A percentile compares a stretch with the other conserved stretches of the same genome.
Conservation (phyloP, 2,797 vertebrate genomes). For the Acropternis orthonyx region DNA sequence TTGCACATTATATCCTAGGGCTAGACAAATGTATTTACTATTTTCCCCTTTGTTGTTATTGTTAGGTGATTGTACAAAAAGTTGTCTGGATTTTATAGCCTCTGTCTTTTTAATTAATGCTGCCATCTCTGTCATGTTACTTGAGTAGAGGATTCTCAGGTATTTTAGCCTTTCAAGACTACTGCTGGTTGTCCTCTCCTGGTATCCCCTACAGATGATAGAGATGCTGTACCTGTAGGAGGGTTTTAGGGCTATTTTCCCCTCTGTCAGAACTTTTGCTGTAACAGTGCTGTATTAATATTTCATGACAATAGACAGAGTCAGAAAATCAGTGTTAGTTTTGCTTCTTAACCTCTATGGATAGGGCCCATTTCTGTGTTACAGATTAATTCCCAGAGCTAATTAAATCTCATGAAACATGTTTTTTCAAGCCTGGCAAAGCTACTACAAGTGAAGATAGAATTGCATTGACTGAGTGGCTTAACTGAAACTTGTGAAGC, state of each 20-base stretch:
- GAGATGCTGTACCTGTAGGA: background rate
- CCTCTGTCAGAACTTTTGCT: background rate
- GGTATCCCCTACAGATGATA: background rate
- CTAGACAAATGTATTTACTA: constrained; percentile 12
- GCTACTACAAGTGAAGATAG: background rate
- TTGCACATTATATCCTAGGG: background rate
- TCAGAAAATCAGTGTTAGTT: background rate
- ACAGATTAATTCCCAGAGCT: background rate
- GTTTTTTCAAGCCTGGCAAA: background rate
- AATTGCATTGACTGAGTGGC: background rate
- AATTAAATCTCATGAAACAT: background rate
- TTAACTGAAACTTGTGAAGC: background rate
- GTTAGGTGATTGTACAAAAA: constrained; percentile 3
- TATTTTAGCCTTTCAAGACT: background rate
- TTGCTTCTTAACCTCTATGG: background rate
- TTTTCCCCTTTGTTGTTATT: background rate
- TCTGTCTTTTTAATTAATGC: constrained; percentile 4
- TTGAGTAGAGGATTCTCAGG: background rate
- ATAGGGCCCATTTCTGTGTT: background rate
- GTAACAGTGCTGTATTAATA: background rate
- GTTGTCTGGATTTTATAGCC: background rate
- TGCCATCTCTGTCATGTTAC: background rate
- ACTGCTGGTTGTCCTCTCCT: background rate
- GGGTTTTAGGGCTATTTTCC: background rate
- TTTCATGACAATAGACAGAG: background rate